These are phyloP conservation scores for Salpingus planirostris DNA, from an alignment of 2,888 invertebrate genomes.

Conservation along the genomic window DNA sequence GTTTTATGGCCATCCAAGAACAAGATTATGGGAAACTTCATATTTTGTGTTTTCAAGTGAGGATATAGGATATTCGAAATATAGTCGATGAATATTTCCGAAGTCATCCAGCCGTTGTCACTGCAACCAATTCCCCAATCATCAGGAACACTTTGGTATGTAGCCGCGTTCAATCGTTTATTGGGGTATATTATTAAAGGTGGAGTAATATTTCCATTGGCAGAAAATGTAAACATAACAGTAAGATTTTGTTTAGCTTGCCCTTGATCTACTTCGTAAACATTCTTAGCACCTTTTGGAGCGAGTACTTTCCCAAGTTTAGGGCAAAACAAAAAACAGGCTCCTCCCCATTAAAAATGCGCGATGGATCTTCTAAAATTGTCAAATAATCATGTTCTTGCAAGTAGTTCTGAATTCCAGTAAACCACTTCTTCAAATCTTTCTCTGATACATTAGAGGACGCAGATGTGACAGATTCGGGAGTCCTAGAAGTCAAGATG, in stretches of 20 bases:
- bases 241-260: conserved; percentile 28
- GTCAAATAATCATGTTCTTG: too few species aligned
- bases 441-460: too few species aligned
- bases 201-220: conserved; percentile 24
- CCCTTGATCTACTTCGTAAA: conserved; percentile 24
- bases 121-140: conserved; percentile 33
- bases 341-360: too few species aligned
- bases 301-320: too few species aligned
- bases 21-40: conserved; percentile 28
- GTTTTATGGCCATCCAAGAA: too few species aligned
- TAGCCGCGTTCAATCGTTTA: conserved; percentile 29
- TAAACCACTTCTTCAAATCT: too few species aligned
- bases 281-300: too few species aligned
- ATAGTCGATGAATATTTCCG: conserved; percentile 35
- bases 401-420: too few species aligned
- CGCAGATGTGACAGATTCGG: too few species aligned
- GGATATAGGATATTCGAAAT: conserved; percentile 27
- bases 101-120: conserved; percentile 40
- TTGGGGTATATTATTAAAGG: conserved; percentile 34
- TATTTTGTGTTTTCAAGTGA: conserved; percentile 24
- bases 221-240: conserved; percentile 33
- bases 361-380: too few species aligned
- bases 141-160: conserved; percentile 29
- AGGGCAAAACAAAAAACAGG: too few species aligned
- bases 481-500: too few species aligned